Evolutionary conservation across 53 echinoderm and acorn worm species (phyloP), one percentile per base, ranked within the genome.

Genomic region (Temnopleurus reevesii): DNA sequence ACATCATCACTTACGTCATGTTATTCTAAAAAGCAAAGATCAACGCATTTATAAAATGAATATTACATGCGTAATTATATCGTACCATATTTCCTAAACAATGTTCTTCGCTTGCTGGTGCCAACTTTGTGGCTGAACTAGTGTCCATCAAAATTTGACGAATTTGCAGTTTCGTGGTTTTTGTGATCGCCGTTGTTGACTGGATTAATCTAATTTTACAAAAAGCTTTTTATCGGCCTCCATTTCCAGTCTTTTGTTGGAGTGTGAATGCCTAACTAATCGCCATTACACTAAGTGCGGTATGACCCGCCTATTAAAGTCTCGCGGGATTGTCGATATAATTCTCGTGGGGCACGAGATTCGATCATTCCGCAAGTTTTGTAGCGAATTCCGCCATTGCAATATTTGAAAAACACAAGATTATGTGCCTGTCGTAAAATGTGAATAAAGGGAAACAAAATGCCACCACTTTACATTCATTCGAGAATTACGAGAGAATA

Each of bases 251-350:
- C 83, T 54, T 56, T 83, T 83, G 83, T 83, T 33, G 21, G 1
- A 30, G 83, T 53, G 83, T 83, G 31, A 83, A 81, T 30, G 81
- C 31, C 51, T 31, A 81, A 30, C 81, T 31, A 81, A 35, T 83
- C 33, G 35, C 83, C 83, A 83, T 83, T 83, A 83, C 54, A 33
- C 54, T 83, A 83, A 83, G 83, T 55, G 83, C 83, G 83, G 83
- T 34, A 6, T 38, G 55, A 35, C 51, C 28, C 83, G 57, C 83
- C 10, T 38, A 45, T 21, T 29, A 15, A 15, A 49, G 41, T 79
- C 79, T 79, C 79, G 79, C 30, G 79, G 79, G 46, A 79, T 65
- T 33, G 41, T 36, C 49, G 28, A 13, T 28, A 79, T 12, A 29
- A 77, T 47, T 79, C 79, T 79, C 79, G 79, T 79, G 79, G 49